Conservation (phyloP, 2,888 invertebrate genomes). For the Incurvaria masculella region DNA sequence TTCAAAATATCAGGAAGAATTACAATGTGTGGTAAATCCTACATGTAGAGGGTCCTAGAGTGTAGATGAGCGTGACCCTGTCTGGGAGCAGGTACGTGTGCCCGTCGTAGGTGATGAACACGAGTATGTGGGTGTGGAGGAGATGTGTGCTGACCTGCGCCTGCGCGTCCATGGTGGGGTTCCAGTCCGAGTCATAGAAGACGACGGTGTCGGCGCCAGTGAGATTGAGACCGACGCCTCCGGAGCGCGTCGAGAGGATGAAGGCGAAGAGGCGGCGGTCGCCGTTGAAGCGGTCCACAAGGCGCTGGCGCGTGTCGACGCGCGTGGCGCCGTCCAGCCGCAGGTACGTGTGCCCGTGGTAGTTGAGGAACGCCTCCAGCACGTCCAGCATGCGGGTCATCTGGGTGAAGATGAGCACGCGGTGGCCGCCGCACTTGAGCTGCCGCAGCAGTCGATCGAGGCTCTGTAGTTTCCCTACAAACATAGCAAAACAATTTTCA, state of each 20-base stretch:
- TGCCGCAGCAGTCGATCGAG: constrained; percentile 78
- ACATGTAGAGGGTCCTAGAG: no score
- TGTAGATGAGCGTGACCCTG: constrained; percentile 94
- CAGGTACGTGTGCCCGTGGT: constrained; percentile 95
- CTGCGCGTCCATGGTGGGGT: constrained; percentile 99
- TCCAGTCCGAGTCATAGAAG: constrained; percentile 99
- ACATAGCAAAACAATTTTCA: no score
- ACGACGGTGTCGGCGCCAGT: constrained; percentile 99
- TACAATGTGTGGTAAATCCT: no score
- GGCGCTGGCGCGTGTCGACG: constrained; percentile 88
- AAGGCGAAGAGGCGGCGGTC: constrained; percentile 95
- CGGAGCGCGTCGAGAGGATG: constrained; percentile 95
- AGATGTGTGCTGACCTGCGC: no score
- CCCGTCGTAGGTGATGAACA: no score
- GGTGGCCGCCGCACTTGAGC: constrained; percentile 79
- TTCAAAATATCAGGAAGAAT: no score
- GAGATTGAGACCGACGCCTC: constrained; percentile 96
- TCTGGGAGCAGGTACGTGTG: constrained; percentile 95
- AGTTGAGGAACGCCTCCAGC: constrained; percentile 93
- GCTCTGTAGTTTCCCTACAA: constrained; percentile 80
- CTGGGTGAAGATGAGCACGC: constrained; percentile 97
- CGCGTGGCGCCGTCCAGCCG: constrained; percentile 94
- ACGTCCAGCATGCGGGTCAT: constrained; percentile 99
- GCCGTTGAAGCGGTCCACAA: constrained; percentile 97
- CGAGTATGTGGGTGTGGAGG: no score